phyloP scores from a whole-genome alignment of 2,888 invertebrate genomes.

The Brachypalpus laphriformis region DNA sequence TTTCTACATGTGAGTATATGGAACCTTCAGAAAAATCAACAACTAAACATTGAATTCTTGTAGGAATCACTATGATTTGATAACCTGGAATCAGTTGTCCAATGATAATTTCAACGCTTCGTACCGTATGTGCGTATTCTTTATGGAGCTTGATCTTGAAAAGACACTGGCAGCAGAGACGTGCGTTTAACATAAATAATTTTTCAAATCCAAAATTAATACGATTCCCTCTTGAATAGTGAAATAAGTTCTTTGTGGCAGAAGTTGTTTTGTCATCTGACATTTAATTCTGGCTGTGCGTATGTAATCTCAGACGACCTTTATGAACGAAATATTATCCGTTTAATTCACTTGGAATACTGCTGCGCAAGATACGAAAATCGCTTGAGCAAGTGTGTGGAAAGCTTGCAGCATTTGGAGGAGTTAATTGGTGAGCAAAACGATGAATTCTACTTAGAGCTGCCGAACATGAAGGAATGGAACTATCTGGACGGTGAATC shows the following conservation, averaged over 20 bases:
- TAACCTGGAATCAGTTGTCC: slow-evolving; percentile 77
- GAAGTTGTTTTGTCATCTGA: slow-evolving; percentile 73
- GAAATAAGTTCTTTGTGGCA: slow-evolving; percentile 75
- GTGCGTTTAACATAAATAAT: slow-evolving; percentile 50
- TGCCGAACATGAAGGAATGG: slow-evolving; percentile 85
- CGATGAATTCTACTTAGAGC: slow-evolving; percentile 80
- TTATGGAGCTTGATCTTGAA: slow-evolving; percentile 77
- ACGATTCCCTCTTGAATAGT: slow-evolving; percentile 37
- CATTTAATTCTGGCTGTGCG: slow-evolving; percentile 75
- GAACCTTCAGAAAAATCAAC: neutral
- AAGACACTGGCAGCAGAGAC: slow-evolving; percentile 64
- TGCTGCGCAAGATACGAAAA: slow-evolving; percentile 84
- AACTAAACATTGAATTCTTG: neutral
- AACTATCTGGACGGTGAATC: slow-evolving; percentile 83
- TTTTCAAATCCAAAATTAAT: neutral
- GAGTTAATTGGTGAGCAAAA: slow-evolving; percentile 76
- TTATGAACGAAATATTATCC: slow-evolving; percentile 83
- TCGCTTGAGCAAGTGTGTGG: slow-evolving; percentile 84
- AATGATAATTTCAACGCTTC: slow-evolving; percentile 76
- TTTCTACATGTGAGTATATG: slow-evolving; percentile 76
- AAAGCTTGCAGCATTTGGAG: slow-evolving; percentile 78
- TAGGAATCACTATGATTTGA: slow-evolving; percentile 77
- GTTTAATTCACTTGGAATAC: slow-evolving; percentile 85
- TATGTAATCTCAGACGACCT: slow-evolving; percentile 80
- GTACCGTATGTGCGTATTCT: slow-evolving; percentile 77